These are phyloP conservation scores for Cyclargus thomasi DNA, from an alignment of 1,140 invertebrate species.

Conservation along the genomic window DNA sequence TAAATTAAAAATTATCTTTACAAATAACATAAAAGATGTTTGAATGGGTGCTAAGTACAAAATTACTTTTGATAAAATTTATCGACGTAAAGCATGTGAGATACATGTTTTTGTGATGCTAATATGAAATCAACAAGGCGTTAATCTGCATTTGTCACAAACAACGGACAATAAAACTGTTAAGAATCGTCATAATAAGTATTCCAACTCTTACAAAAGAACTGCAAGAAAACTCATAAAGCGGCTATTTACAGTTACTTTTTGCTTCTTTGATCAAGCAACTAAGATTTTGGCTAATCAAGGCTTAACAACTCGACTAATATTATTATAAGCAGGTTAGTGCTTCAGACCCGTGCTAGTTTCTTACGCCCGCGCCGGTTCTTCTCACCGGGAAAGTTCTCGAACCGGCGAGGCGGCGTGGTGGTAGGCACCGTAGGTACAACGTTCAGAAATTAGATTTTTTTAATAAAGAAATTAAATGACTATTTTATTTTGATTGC, in stretches of 20 bases:
- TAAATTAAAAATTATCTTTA: conserved; percentile 16
- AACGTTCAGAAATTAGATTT: no score
- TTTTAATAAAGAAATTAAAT: no score
- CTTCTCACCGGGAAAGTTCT: no score
- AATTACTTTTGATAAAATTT: conserved; percentile 12
- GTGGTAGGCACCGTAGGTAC: no score
- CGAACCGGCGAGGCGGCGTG: no score
- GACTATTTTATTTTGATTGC: no score
- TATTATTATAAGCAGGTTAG: no score
- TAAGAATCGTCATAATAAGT: background rate
- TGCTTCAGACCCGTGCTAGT: no score
- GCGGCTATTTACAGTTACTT: background rate
- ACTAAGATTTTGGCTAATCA: no score
- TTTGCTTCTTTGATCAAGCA: background rate
- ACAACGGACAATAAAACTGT: conserved; percentile 3
- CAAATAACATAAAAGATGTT: conserved; percentile 5
- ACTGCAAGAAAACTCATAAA: background rate
- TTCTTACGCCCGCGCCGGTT: no score
- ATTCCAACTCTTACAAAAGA: background rate
- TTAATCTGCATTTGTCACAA: background rate
- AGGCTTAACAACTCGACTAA: no score
- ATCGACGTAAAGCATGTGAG: background rate
- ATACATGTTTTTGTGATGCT: background rate
- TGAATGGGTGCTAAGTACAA: conserved; percentile 13
- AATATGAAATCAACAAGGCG: background rate